Base-by-base conservation (phyloP, 2,113 vertebrate genomes). In the Anarrhichthys ocellatus region DNA sequence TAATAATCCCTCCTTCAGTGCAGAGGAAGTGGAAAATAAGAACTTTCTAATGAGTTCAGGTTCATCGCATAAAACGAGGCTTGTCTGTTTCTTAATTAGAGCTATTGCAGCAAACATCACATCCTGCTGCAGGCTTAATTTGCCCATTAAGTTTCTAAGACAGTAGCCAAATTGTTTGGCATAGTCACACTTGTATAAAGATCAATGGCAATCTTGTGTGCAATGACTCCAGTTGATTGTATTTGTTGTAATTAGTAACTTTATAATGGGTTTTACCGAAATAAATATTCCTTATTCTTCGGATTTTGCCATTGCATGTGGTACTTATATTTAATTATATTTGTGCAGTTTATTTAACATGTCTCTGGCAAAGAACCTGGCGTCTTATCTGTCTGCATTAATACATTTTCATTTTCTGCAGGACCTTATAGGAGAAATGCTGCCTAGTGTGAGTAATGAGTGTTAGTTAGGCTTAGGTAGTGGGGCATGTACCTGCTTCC, bases 181-280 rank as follows among this genome's bases (percentile, higher is more conserved):
- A 22, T 29, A 7, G 48, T 81, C 36, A 1, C 69, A 76, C 10
- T 62, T 65, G 24, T 52, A 66, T 24, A 42, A 78, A 29, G 64
- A 89, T 84, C 81, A 73, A 84, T 76, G 34, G 27, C 29, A 64
- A 52, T 78, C n/a, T 40, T 73, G 69, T 44, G 56, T 5, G 42
- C 70, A 66, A 13, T 86, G 74, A 71, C 66, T 44, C 44, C 24
- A 44, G 24, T 15, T 54, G 64, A 86, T 74, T 77, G 62, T 13
- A 58, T 79, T 66, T 67, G 22, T 64, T 79, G 48, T 73, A 73
- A 86, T 79, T 83, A 78, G 29, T 24, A 59, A 36, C 50, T 73
- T 78, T 80, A 20, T 24, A 78, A 73, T 52, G 24, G 74, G 27
- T 64, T 64, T 58, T 44, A 54, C 34, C 9, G 1, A 66, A 46